Evolutionary conservation across 1,140 invertebrate species (phyloP).

Genomic region (Hycleus cichorii): DNA sequence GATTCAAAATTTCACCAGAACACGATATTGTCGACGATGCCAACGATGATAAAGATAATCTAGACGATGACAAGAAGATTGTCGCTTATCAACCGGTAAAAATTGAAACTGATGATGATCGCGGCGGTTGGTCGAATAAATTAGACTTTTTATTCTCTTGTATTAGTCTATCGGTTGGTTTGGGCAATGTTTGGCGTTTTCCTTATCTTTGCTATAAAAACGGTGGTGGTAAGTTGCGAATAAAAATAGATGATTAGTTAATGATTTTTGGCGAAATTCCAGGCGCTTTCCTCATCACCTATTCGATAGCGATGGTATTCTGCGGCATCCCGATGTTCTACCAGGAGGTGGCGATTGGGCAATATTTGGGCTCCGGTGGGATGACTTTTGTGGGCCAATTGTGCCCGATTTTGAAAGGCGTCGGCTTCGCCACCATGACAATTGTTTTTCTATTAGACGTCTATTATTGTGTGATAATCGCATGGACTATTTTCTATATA

Average conservation of each 20-base stretch:
- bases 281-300: slow-evolving; percentile 60
- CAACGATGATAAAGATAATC: too few species aligned
- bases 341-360: slow-evolving; percentile 64
- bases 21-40: too few species aligned
- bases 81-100: slow-evolving; percentile 21
- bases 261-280: slow-evolving; percentile 14
- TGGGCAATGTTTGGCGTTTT: slow-evolving; percentile 84
- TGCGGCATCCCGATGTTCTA: slow-evolving; percentile 72
- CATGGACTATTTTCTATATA: slow-evolving; percentile 57
- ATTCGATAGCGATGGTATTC: slow-evolving; percentile 62
- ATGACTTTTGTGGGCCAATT: slow-evolving; percentile 55
- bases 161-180: slow-evolving; percentile 63
- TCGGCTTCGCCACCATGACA: slow-evolving; percentile 63
- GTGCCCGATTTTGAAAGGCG: slow-evolving; percentile 57
- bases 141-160: slow-evolving; percentile 54
- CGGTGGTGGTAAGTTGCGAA: slow-evolving; percentile 46
- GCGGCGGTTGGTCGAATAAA: slow-evolving; percentile 39
- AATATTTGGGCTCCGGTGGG: slow-evolving; percentile 55
- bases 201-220: slow-evolving; percentile 78
- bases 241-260: background rate
- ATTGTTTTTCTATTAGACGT: slow-evolving; percentile 60
- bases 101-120: slow-evolving; percentile 24
- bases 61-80: slow-evolving; percentile 4
- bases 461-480: slow-evolving; percentile 58
- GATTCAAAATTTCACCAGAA: too few species aligned